These are phyloP conservation scores for Philereme vetulata DNA, from an alignment of 2,888 invertebrate species.

Conservation along the genomic window DNA sequence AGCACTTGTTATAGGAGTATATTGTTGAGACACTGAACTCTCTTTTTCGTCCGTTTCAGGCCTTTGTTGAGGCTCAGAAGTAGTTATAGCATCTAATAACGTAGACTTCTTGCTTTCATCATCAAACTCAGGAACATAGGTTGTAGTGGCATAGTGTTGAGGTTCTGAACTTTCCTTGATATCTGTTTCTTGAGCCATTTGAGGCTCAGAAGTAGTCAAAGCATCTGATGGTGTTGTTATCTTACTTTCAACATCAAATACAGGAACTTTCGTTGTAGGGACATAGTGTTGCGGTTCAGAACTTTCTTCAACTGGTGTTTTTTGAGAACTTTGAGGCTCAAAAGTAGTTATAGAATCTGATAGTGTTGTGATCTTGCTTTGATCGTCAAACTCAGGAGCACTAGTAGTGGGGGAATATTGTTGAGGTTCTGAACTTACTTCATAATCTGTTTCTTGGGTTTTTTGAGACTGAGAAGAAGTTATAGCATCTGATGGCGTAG, in stretches of 20 bases:
- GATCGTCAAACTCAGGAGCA: constrained; percentile 20
- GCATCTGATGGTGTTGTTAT: not conserved
- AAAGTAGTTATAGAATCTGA: constrained; percentile 19
- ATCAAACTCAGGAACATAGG: constrained; percentile 18
- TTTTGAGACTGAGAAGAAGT: not conserved
- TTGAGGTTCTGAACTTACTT: constrained; percentile 19
- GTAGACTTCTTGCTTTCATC: constrained; percentile 15
- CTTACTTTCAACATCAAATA: constrained; percentile 20
- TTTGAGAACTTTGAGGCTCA: constrained; percentile 6
- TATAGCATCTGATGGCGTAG: constrained; percentile 17
- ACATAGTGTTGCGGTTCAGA: constrained; percentile 21
- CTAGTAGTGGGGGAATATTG: constrained; percentile 12
- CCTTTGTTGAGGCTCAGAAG: constrained; percentile 8
- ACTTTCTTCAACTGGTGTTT: constrained; percentile 5
- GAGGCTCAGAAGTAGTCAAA: constrained; percentile 8
- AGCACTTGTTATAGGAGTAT: constrained; percentile 13
- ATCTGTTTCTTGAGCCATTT: constrained; percentile 7
- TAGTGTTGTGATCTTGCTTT: constrained; percentile 41
- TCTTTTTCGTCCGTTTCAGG: constrained; percentile 11
- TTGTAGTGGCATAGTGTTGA: constrained; percentile 17
- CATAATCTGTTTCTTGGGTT: constrained; percentile 1
- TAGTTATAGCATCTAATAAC: constrained; percentile 5
- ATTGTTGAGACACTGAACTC: constrained; percentile 13
- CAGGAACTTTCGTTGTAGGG: constrained; percentile 25
- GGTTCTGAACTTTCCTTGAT: constrained; percentile 11